Base-by-base conservation (phyloP, 2,888 invertebrate species). In the Mycalesis mineus region DNA sequence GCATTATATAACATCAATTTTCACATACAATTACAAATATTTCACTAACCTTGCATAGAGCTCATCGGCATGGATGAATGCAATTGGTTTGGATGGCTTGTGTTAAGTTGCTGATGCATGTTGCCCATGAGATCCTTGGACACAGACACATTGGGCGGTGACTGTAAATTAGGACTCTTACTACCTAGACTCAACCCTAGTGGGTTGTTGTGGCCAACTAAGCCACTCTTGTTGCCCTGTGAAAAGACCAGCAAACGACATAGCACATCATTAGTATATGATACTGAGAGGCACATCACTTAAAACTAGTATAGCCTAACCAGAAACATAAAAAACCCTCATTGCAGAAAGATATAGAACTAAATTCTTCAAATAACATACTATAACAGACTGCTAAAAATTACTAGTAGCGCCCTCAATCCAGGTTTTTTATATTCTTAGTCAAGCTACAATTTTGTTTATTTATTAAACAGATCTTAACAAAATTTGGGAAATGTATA, bases 91-190 rank as follows among this genome's bases (percentile, higher is more conserved):
- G 92, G 93, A 87, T 91, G 92, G 75, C 93, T 93, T 82, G 94
- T 94, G 89, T 94, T 93, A 73, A 93, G 91, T 92, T 93, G 94
- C 62, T 93, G 93, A 84, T 92, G 92, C 77, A 91, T 84, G 58
- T 91, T 90, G 76, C 94, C 93, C 84, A 96, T 94, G 67, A 95
- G 94, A 69, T 95, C 94, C 85, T 96, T 96, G 67, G 94, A 93
- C 63, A 94, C 94, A 64, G 94, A 94, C 69, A 95, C 94, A 74
- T 96, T 95, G 48, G 95, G 95, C 58, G 96, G 95, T 55, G 96
- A 96, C 82, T 96, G 96, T 78, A 96, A 88, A 78, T 94, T 95
- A 64, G 95, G 95, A 82, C 95, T 95, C 82, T 95, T 95, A 84
- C 92, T 95, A 65, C 95, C 95, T 80, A 95, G 88, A 73, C 93